phyloP scores from a whole-genome alignment of 2,113 vertebrate species.

The Nycticebus coucang region DNA sequence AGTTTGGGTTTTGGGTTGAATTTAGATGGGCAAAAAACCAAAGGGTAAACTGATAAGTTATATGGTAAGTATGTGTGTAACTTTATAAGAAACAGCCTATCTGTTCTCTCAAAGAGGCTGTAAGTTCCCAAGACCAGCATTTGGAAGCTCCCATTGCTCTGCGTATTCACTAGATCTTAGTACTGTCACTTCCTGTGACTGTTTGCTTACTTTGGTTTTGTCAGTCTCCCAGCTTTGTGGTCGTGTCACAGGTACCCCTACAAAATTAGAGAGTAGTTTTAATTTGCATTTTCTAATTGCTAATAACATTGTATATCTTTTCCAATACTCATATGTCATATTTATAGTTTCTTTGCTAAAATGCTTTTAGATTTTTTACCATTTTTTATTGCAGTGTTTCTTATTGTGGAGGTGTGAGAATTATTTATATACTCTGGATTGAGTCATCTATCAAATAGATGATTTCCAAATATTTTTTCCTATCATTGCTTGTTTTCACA shows the following conservation, averaged over 20 bases:
- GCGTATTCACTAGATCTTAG: too few species aligned
- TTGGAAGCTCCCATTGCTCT: too few species aligned
- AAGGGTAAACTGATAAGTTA: too few species aligned
- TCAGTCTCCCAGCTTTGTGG: background rate
- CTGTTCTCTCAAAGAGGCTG: too few species aligned
- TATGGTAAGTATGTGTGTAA: too few species aligned
- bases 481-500: background rate
- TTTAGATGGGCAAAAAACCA: too few species aligned
- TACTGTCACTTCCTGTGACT: too few species aligned
- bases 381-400: background rate
- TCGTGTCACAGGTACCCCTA: background rate
- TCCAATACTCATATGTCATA: background rate
- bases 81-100: too few species aligned
- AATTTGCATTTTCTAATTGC: background rate
- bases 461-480: background rate
- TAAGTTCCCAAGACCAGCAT: too few species aligned
- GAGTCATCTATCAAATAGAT: background rate
- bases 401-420: background rate
- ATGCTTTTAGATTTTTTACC: background rate
- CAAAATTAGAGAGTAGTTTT: background rate
- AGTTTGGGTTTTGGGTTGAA: too few species aligned
- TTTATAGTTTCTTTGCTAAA: background rate
- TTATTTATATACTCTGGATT: background rate
- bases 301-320: background rate
- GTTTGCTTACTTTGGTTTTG: background rate